phyloP scores from a whole-genome alignment of 1,140 invertebrate genomes.

The Pissodes strobi region DNA sequence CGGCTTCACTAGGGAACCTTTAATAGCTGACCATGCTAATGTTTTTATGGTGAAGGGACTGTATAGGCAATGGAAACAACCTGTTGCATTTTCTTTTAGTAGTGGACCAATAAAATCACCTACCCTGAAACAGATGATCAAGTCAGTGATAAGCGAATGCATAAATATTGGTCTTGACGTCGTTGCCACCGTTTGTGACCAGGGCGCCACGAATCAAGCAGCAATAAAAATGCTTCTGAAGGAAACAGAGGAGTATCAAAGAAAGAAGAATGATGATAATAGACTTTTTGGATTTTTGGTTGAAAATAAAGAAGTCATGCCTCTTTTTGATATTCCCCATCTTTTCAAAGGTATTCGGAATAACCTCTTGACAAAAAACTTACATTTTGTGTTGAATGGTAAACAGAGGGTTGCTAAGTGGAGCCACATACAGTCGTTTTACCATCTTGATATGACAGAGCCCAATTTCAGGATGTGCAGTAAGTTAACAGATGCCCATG shows the following conservation, averaged over 20 bases:
- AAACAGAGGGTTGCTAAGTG: constrained; percentile 30
- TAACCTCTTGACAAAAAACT: constrained; percentile 33
- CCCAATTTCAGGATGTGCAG: constrained; percentile 5
- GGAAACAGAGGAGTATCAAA: neutral
- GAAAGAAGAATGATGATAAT: neutral
- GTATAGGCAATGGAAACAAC: neutral
- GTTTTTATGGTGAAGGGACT: too few species aligned
- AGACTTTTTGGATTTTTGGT: constrained; percentile 29
- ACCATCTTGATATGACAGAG: too few species aligned
- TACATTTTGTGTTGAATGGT: constrained; percentile 15
- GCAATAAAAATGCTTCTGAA: constrained; percentile 9
- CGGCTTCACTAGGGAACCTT: too few species aligned
- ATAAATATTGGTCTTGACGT: constrained; percentile 24
- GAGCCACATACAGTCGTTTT: constrained; percentile 23
- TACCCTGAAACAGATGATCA: neutral
- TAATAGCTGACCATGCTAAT: too few species aligned
- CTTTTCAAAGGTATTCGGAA: constrained; percentile 50
- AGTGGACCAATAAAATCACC: neutral
- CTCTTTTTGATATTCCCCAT: constrained; percentile 50
- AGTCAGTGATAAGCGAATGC: constrained; percentile 9
- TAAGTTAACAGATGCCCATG: constrained; percentile 31
- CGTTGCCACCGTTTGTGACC: constrained; percentile 33
- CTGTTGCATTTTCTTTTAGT: neutral
- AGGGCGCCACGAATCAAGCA: constrained; percentile 28
- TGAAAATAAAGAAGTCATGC: constrained; percentile 40